phyloP scores from a whole-genome alignment of 2,113 vertebrate genomes.

The Hirundichthys speculiger region DNA sequence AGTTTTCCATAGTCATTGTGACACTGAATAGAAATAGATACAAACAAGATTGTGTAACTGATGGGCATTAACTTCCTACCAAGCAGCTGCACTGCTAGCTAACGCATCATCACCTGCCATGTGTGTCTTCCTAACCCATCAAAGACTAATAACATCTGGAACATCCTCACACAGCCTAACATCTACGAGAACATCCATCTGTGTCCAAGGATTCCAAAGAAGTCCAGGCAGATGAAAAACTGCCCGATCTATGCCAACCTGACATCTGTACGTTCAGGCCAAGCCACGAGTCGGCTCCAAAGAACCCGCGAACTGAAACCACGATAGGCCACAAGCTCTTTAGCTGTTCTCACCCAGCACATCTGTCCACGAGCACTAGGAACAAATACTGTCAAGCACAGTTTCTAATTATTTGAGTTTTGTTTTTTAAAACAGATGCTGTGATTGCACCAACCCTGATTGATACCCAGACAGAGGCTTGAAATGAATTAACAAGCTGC shows the following conservation, averaged over 20 bases:
- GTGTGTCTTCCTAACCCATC: slow-evolving; percentile 30
- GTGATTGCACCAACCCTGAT: slow-evolving; percentile 12
- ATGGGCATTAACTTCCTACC: background rate
- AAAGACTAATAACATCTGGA: slow-evolving; percentile 22
- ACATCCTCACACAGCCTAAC: slow-evolving; percentile 65
- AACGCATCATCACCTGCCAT: background rate
- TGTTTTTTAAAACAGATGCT: slow-evolving; percentile 17
- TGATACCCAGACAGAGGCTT: slow-evolving; percentile 14
- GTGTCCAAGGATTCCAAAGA: slow-evolving; percentile 59
- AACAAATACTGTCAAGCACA: background rate
- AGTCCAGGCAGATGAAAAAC: slow-evolving; percentile 41
- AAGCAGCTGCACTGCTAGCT: too few species aligned
- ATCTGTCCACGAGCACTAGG: slow-evolving; percentile 6
- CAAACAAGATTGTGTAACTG: too few species aligned
- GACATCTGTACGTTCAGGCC: slow-evolving; percentile 29
- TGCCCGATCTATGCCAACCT: slow-evolving; percentile 77
- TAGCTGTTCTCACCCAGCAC: slow-evolving; percentile 3
- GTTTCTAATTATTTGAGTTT: slow-evolving; percentile 12
- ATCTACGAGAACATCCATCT: slow-evolving; percentile 64
- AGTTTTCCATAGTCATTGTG: too few species aligned
- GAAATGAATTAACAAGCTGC: slow-evolving; percentile 21
- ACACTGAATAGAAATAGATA: too few species aligned
- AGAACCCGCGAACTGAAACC: background rate
- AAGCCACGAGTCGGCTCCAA: slow-evolving; percentile 17
- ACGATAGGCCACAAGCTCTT: background rate